Conservation (phyloP, 1,140 invertebrate species). For the Cecropterus lyciades region DNA sequence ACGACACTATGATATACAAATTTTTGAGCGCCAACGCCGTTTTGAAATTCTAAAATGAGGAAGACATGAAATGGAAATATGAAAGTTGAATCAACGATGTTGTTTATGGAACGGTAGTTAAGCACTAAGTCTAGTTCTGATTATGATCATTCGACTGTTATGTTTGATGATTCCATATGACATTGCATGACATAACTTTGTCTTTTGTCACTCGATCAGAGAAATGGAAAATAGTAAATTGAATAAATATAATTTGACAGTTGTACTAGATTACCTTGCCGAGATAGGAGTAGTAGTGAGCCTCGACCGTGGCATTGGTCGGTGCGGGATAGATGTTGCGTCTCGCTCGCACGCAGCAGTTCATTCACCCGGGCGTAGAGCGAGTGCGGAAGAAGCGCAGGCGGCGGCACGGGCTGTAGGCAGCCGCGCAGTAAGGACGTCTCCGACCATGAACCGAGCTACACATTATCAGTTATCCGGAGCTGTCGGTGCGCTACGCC, state of each 20-base stretch:
- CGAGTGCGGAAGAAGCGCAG: conserved; percentile 75
- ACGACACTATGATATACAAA: background rate
- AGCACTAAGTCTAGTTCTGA: background rate
- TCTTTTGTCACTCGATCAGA: conserved; percentile 5
- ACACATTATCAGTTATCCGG: conserved; percentile 79
- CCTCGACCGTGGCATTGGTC: conserved; percentile 74
- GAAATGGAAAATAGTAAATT: conserved; percentile 48
- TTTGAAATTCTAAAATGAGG: conserved; percentile 12
- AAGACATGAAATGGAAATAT: background rate
- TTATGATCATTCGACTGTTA: background rate
- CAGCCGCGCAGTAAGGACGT: conserved; percentile 66
- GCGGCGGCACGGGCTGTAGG: conserved; percentile 59
- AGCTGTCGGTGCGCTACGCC: conserved; percentile 71
- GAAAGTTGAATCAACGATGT: background rate
- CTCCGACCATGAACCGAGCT: conserved; percentile 75
- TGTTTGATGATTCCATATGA: background rate
- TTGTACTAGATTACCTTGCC: conserved; percentile 68
- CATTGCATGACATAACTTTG: conserved; percentile 1
- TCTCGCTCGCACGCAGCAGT: conserved; percentile 72
- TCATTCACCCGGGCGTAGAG: conserved; percentile 72
- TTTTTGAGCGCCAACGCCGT: background rate
- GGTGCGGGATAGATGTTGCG: conserved; percentile 34
- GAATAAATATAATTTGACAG: conserved; percentile 55
- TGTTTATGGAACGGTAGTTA: background rate
- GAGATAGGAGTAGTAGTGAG: conserved; percentile 61